Evolutionary conservation across 2,797 vertebrate species (phyloP), one percentile per base, ranked within the genome.

Genomic region (Sebastes elongatus): DNA sequence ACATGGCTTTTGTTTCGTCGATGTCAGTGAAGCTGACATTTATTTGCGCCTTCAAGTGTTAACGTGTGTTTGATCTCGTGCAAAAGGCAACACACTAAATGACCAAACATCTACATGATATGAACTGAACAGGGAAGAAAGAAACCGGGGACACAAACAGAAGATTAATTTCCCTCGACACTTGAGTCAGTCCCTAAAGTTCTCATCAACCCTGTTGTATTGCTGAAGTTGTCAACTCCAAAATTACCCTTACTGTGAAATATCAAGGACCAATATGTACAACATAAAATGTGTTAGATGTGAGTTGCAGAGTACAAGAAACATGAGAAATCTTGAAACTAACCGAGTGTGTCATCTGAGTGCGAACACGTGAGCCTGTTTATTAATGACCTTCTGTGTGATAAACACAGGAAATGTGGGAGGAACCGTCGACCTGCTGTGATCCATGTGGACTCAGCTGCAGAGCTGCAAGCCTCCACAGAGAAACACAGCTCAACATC

Each of bases 401-500:
- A 75, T 71, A 42, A 80, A 81, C n/a, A 5, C 56, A 71, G 69
- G 76, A 85, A 73, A 70, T 22, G 86, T 72, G 68, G 65, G 65
- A 71, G 55, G 75, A 76, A 56, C 69, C 2, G 38, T 60, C 1
- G 13, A 80, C 83, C 88, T 64, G 83, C 86, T 83, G 91, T 38
- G 89, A 74, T 71, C 64, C 13, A 4, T 89, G 91, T 92, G 87
- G 90, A 89, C 74, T 88, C 90, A 92, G 93, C 90, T 92, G 92
- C 68, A 64, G 46, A 92, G 93, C 90, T 92, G 92, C 66, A 59
- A 66, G 35, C 59, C 71, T 78, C 73, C 66, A 46, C 28, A 13
- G 64, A 80, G 76, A 65, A 14, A 3, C 27, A 62, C 64, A 38
- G 74, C 35, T 74, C 49, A 27, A 74, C 59, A 74, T 78, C 66